Conservation (phyloP, 1,140 invertebrate genomes). For the Littorina saxatilis region DNA sequence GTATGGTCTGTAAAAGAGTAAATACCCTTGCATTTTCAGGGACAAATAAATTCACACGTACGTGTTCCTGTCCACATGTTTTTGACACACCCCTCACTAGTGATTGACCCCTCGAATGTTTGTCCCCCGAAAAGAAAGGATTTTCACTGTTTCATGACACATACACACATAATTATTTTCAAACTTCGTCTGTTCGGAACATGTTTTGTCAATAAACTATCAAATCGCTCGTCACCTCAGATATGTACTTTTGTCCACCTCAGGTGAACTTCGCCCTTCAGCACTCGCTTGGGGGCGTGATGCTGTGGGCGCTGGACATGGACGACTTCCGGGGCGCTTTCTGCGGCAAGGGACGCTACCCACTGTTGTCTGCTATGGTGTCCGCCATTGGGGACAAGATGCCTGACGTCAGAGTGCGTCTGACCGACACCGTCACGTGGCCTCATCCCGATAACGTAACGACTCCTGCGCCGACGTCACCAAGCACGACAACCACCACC, state of each 20-base stretch:
- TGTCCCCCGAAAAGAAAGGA: too few species aligned
- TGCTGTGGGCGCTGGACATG: slow-evolving; percentile 98
- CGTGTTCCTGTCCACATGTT: too few species aligned
- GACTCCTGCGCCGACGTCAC: not conserved
- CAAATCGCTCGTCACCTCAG: not conserved
- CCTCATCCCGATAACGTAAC: not conserved
- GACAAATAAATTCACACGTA: too few species aligned
- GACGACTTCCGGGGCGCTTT: slow-evolving; percentile 86
- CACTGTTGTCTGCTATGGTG: slow-evolving; percentile 75
- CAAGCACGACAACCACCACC: not conserved
- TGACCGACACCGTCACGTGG: slow-evolving; percentile 10
- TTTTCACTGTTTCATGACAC: too few species aligned
- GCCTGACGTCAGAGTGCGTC: slow-evolving; percentile 21
- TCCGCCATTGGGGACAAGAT: slow-evolving; percentile 30
- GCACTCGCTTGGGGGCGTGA: slow-evolving; percentile 89
- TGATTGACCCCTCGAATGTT: too few species aligned
- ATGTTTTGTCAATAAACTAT: not conserved
- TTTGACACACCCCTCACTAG: too few species aligned
- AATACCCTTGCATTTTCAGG: too few species aligned
- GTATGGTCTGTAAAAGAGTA: too few species aligned
- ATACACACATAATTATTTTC: too few species aligned
- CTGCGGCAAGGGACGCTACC: slow-evolving; percentile 60
- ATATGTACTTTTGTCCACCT: not conserved
- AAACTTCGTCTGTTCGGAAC: too few species aligned
- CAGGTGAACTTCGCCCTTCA: slow-evolving; percentile 89